Evolutionary conservation across 2,797 vertebrate genomes (phyloP).

Genomic region (Delichon dasypus): DNA sequence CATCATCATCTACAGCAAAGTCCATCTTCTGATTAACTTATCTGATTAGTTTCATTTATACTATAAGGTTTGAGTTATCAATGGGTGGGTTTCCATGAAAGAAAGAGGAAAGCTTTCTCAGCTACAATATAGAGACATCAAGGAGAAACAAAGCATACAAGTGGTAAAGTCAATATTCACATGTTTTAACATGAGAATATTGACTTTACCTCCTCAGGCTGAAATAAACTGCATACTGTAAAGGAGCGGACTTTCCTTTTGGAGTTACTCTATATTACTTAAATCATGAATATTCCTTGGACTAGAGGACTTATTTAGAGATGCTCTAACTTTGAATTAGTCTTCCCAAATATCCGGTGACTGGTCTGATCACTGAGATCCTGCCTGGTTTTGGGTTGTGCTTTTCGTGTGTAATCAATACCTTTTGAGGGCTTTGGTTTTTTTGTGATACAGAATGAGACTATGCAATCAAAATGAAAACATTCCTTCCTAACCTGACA

Average conservation of each 20-base stretch:
- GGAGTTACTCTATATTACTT: background rate
- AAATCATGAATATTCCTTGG: background rate
- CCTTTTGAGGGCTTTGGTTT: background rate
- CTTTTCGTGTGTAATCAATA: background rate
- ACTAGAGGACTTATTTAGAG: background rate
- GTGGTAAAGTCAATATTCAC: background rate
- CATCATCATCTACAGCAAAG: background rate
- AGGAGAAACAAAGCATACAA: background rate
- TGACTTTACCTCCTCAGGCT: background rate
- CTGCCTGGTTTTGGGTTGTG: background rate
- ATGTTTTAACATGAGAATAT: background rate
- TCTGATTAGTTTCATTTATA: background rate
- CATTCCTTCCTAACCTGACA: background rate
- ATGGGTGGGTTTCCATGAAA: background rate
- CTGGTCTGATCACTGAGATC: background rate
- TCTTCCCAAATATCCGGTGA: background rate
- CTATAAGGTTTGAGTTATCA: background rate
- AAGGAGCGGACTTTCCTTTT: background rate
- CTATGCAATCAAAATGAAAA: background rate
- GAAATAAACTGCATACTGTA: background rate
- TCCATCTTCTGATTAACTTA: background rate
- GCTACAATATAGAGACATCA: background rate
- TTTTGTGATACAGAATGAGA: background rate
- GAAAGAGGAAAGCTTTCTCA: background rate
- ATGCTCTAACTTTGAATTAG: background rate